phyloP scores from a whole-genome alignment of 2,888 invertebrate genomes.

The Heliconius ethilla region DNA sequence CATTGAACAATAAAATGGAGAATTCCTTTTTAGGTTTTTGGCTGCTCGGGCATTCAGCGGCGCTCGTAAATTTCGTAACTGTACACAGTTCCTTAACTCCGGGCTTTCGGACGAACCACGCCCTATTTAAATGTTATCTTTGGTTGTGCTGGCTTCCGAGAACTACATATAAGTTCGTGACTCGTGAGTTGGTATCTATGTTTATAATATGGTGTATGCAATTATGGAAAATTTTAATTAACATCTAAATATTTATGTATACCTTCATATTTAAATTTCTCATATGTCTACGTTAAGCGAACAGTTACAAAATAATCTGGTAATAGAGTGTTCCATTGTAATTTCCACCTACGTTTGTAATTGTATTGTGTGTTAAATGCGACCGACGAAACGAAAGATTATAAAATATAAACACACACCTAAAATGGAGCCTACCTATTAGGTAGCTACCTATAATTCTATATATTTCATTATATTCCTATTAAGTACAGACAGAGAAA shows the following conservation, averaged over 20 bases:
- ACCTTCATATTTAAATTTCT: too few species aligned
- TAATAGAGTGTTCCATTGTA: neutral
- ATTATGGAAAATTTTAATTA: neutral
- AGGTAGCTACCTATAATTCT: neutral
- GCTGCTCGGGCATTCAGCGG: slow-evolving; percentile 36
- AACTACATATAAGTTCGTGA: slow-evolving; percentile 29
- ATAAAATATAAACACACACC: neutral
- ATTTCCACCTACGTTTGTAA: neutral
- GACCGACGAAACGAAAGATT: neutral
- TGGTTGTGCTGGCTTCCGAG: slow-evolving; percentile 30
- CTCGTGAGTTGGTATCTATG: slow-evolving; percentile 13
- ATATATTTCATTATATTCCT: neutral
- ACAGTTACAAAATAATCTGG: neutral
- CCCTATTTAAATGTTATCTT: slow-evolving; percentile 42
- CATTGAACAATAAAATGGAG: slow-evolving; percentile 37
- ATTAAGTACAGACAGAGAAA: neutral
- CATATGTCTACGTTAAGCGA: neutral
- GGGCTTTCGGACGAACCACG: slow-evolving; percentile 39
- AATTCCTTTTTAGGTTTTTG: slow-evolving; percentile 42
- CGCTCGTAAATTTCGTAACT: slow-evolving; percentile 43
- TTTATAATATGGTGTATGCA: neutral
- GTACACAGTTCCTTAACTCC: slow-evolving; percentile 41
- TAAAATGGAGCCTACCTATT: neutral
- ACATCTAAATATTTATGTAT: neutral
- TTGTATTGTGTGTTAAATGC: neutral